phyloP scores from a whole-genome alignment of 35 echinoderm and acorn worm species.

The Chiridota heheva region DNA sequence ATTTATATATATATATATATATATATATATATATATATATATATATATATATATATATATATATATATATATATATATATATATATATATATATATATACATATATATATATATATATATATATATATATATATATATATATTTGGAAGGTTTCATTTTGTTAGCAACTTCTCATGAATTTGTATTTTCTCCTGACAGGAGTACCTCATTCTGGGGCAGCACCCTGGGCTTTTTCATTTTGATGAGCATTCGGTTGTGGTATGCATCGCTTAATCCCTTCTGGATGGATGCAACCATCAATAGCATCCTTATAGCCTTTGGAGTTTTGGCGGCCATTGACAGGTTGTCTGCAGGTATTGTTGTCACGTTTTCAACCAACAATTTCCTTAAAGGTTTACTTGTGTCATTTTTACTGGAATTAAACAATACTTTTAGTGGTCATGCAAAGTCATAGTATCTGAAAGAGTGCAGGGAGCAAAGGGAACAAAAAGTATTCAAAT shows the following conservation, averaged over 20 bases:
- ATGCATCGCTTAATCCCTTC: slow-evolving; percentile 76
- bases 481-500: not conserved
- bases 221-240: slow-evolving; percentile 68
- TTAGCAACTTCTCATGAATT: too few species aligned
- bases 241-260: slow-evolving; percentile 70
- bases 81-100: too few species aligned
- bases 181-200: too few species aligned
- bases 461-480: not conserved
- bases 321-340: slow-evolving; percentile 77
- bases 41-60: too few species aligned
- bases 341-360: slow-evolving; percentile 70
- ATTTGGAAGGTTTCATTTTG: too few species aligned
- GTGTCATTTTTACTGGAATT: not conserved
- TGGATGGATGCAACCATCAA: slow-evolving; percentile 73
- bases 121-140: too few species aligned
- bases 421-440: not conserved
- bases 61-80: too few species aligned
- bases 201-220: slow-evolving; percentile 83
- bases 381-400: not conserved
- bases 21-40: too few species aligned
- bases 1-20: too few species aligned
- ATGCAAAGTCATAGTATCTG: not conserved
- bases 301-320: slow-evolving; percentile 72
- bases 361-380: not conserved
- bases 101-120: too few species aligned